Conservation (phyloP, 2,113 vertebrate genomes). For the Chaetodon auriga region DNA sequence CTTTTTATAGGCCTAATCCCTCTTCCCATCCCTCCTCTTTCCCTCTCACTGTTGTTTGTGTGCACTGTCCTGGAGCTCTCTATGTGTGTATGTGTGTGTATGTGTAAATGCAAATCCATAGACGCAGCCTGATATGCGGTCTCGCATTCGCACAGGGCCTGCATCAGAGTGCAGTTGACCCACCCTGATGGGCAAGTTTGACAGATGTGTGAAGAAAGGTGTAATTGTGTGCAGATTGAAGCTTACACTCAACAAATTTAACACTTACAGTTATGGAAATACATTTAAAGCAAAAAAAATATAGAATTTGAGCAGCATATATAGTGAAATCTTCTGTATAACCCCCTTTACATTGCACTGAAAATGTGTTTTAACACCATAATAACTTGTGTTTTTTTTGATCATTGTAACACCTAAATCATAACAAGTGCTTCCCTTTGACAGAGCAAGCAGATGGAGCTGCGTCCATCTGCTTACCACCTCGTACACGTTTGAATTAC, state of each 20-base stretch:
- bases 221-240: constrained; percentile 34
- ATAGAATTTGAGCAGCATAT: not conserved
- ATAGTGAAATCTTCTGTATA: too few species aligned
- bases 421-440: too few species aligned
- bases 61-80: constrained; percentile 20
- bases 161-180: constrained; percentile 15
- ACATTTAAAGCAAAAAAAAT: not conserved
- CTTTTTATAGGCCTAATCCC: constrained; percentile 69
- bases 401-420: too few species aligned
- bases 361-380: not conserved
- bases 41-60: constrained; percentile 30
- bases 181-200: not conserved
- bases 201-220: constrained; percentile 37
- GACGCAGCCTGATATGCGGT: constrained; percentile 11
- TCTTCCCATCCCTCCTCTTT: constrained; percentile 35
- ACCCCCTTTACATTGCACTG: too few species aligned
- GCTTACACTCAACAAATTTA: not conserved
- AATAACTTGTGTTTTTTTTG: not conserved
- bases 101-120: constrained; percentile 16
- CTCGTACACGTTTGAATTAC: not conserved
- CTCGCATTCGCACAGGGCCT: constrained; percentile 31
- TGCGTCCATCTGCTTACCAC: too few species aligned
- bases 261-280: not conserved
- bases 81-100: not conserved
- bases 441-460: too few species aligned